Evolutionary conservation across 1,140 invertebrate genomes (phyloP).

Genomic region (Drosophila sp.): DNA sequence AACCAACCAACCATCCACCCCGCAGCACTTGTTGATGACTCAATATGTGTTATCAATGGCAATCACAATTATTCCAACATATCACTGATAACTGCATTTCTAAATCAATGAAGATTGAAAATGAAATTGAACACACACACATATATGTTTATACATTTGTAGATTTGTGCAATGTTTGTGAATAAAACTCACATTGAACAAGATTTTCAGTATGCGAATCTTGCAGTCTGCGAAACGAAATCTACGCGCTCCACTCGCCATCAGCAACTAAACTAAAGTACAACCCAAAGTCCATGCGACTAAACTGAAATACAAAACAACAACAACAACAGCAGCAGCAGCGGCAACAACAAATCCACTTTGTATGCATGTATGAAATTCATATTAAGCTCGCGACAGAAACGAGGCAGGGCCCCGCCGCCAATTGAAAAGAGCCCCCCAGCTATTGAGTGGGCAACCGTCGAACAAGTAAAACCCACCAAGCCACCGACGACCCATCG

Average conservation of each 20-base stretch:
- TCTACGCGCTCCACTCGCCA: conserved; percentile 75
- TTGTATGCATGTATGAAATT: conserved; percentile 80
- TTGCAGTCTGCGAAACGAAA: conserved; percentile 48
- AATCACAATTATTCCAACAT: conserved; percentile 16
- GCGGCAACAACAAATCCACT: conserved; percentile 62
- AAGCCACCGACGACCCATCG: conserved; percentile 39
- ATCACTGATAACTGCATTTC: conserved; percentile 24
- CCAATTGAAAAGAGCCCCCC: conserved; percentile 52
- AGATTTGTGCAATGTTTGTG: background rate
- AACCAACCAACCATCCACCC: background rate
- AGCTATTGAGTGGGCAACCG: conserved; percentile 49
- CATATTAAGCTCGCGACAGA: conserved; percentile 65
- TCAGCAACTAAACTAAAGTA: conserved; percentile 81
- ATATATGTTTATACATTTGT: no score
- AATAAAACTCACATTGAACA: conserved; percentile 18
- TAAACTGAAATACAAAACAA: conserved; percentile 71
- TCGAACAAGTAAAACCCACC: conserved; percentile 33
- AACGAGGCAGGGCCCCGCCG: conserved; percentile 27
- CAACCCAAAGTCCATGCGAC: conserved; percentile 74
- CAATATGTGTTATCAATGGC: conserved; percentile 7
- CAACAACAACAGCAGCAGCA: conserved; percentile 23
- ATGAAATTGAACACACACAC: conserved; percentile 1
- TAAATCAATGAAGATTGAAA: conserved; percentile 14
- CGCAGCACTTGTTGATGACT: background rate
- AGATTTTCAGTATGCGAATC: conserved; percentile 1